Base-by-base conservation (phyloP, 1,140 invertebrate species). In the Pemphigus obesinymphae region DNA sequence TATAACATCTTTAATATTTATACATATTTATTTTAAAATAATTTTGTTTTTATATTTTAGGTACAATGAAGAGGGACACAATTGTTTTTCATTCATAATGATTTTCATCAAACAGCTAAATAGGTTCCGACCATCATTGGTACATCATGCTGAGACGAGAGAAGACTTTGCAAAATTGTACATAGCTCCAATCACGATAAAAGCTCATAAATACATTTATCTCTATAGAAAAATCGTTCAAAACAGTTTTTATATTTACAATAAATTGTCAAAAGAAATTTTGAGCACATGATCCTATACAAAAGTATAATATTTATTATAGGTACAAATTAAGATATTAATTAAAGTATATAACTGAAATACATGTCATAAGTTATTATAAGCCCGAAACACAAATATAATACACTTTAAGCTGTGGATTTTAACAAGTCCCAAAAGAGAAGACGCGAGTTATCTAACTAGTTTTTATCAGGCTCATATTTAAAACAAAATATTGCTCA, bases 11-110 rank as follows among this genome's bases (percentile, higher is more conserved):
- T n/a, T n/a, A n/a, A n/a, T n/a, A n/a, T n/a, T n/a, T n/a, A n/a
- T n/a, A n/a, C n/a, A n/a, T n/a, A n/a, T n/a, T n/a, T n/a, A n/a
- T n/a, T n/a, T n/a, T n/a, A n/a, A n/a, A n/a, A n/a, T n/a, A n/a
- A n/a, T n/a, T n/a, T 23, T 82, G 73, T 26, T 82, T 82, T 73
- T 70, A 5, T 0, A 3, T 76, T 82, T 66, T 82, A 89, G 88
- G 82, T 95, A 95, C 85, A 89, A 91, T 85, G 92, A 93, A 88
- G 89, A 91, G 63, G 89, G 88, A 58, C 90, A 92, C 86, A 95
- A 94, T 86, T 95, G 93, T 85, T 95, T 94, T 84, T 92, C 91
- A 43, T 95, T 94, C 88, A 93, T 94, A 3, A 86, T 95, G 83
- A 89, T 90, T 72, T 94, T 95, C 85, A 87, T 95, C 87, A 90